Evolutionary conservation across 2,797 vertebrate genomes (phyloP), one percentile per base, ranked within the genome.

Genomic region (Sebastes trivittatus): DNA sequence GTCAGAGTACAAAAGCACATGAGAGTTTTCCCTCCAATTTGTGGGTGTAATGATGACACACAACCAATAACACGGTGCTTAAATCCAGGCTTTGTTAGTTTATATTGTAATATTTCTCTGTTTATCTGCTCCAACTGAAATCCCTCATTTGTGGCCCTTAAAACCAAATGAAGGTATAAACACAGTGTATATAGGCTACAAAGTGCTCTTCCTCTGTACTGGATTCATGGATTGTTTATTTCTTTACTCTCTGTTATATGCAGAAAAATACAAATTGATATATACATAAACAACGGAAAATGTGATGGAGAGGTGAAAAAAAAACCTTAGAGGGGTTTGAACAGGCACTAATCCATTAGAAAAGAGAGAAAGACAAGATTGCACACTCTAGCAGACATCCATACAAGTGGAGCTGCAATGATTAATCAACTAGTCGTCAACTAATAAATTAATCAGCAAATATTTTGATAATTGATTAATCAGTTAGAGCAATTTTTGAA

Each of bases 41-140:
- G 60, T 74, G 55, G 70, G 38, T 76, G 67, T 89, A 88, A 89
- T 81, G 78, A 90, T 79, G 88, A 78, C 73, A 84, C 72, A 85
- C 73, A 83, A 77, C 58, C 79, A 72, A 85, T 83, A 85, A 87
- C 59, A 55, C 1, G 0, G 34, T n/a, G 56, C 66, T 76, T 86
- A 82, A 52, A 85, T 88, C 23, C 68, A 52, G 42, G 55, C 73
- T 86, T 87, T 92, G 72, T 83, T 78, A 75, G 59, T 71, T 68
- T 55, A 84, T 81, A 84, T 81, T 84, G 61, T 65, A 22, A 61
- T 81, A 23, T 72, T 75, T 56, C 68, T 46, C 46, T 76, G 56
- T 85, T 81, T 38, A 42, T 87, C 42, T 13, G 55, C 49, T 82
- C 42, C 20, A 18, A 23, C 59, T 38, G 52, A 83, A 88, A 88